Base-by-base conservation (phyloP, 2,113 vertebrate species). In the Laticauda colubrina region DNA sequence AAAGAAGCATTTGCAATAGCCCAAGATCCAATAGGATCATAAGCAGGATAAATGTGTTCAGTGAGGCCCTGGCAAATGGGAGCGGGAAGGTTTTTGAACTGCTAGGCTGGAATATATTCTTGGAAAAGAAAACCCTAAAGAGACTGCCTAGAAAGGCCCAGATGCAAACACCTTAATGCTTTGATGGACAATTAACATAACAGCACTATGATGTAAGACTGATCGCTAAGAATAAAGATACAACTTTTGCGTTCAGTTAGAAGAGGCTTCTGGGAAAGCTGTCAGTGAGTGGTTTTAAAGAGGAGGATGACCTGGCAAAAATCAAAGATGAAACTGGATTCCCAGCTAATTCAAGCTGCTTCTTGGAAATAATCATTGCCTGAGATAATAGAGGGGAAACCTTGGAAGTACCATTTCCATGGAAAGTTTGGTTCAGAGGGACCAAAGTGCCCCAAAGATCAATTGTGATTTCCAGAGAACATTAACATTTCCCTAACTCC, bases 101-200 rank as follows among this genome's bases (percentile, higher is more conserved):
- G 26, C 15, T n/a, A 21, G 26, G 5, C 59, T 59, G 48, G 81
- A 43, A 39, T 23, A 54, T 8, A 26, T 9, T 45, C 2, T 14
- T n/a, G 24, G 34, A 12, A 61, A 85, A 56, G 24, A 81, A n/a
- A 23, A 54, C 45, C 18, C 3, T 53, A n/a, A 53, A 64, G 90
- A 34, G 11, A 43, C 51, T 87, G 10, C 34, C 12, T 14, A 48
- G 29, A 34, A 59, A 3, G 1, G 85, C 48, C 88, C 15, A 61
- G 87, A 4, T 0, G 0, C 2, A 53, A 4, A 29, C 45, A 53
- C 61, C 9, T 55, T 21, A 39, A 57, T 34, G 87, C 90, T 51
- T 59, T 24, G 29, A 90, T 0, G 0, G 64, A 59, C 61, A 20
- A 34, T 48, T 89, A 24, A 18, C n/a, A 15, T 89, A 20, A 57